Evolutionary conservation across 2,113 vertebrate species (phyloP).

Genomic region (Dipodomys ordii): DNA sequence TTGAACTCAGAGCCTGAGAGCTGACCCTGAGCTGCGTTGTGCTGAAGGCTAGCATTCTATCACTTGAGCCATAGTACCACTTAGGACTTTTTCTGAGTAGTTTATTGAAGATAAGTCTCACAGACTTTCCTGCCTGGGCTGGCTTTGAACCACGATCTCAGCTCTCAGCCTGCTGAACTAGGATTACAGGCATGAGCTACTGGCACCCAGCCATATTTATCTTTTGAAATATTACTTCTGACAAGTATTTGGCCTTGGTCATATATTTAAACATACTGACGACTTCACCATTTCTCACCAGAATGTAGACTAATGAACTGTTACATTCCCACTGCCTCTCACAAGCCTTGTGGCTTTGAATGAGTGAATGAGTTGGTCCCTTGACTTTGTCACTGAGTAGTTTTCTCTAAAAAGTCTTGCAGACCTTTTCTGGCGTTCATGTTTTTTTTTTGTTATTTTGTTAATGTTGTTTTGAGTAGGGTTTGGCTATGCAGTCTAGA

Average conservation of each 20-base stretch:
- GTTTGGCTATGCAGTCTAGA: background rate
- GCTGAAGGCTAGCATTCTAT: too few species aligned
- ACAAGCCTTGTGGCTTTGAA: background rate
- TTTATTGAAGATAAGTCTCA: too few species aligned
- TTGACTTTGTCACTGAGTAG: background rate
- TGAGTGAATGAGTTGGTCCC: background rate
- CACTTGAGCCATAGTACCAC: too few species aligned
- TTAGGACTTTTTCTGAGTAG: too few species aligned
- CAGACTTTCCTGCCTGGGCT: too few species aligned
- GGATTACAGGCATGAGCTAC: too few species aligned
- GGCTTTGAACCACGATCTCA: too few species aligned
- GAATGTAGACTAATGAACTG: background rate
- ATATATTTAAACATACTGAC: background rate
- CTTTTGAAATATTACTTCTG: background rate
- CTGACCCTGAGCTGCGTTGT: too few species aligned
- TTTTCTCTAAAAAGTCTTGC: background rate
- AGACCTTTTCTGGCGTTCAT: background rate
- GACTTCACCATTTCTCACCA: background rate
- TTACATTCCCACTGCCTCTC: background rate
- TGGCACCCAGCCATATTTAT: background rate
- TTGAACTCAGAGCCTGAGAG: too few species aligned
- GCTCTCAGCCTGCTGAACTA: too few species aligned
- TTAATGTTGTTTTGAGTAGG: background rate
- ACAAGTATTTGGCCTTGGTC: background rate
- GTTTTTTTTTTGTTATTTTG: background rate